These are phyloP conservation scores for Chironomus riparius DNA, from an alignment of 2,888 invertebrate species.

Conservation along the genomic window DNA sequence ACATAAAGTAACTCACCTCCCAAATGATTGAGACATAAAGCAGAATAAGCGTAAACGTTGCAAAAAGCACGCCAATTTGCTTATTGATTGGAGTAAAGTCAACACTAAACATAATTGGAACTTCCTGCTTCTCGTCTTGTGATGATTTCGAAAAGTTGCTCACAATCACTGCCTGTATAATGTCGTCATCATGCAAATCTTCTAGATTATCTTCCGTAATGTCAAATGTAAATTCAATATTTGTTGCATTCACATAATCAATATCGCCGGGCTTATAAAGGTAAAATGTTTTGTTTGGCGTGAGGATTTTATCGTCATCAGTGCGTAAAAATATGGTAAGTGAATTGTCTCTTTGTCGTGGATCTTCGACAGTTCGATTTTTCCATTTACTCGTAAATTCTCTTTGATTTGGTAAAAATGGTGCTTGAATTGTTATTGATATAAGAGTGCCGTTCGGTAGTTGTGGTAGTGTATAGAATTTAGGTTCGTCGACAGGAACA, in stretches of 20 bases:
- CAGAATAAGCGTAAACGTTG: slow-evolving; percentile 52
- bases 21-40: slow-evolving; percentile 69
- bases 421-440: slow-evolving; percentile 45
- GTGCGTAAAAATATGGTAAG: slow-evolving; percentile 23
- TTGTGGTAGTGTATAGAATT: slow-evolving; percentile 33
- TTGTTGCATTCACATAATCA: slow-evolving; percentile 49
- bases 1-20: slow-evolving; percentile 45
- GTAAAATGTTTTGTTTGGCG: slow-evolving; percentile 20
- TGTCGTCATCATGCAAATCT: slow-evolving; percentile 30
- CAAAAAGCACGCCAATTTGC: slow-evolving; percentile 57
- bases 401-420: slow-evolving; percentile 42
- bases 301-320: neutral
- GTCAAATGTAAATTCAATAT: slow-evolving; percentile 42
- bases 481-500: slow-evolving; percentile 36
- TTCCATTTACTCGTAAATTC: neutral
- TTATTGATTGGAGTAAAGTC: slow-evolving; percentile 51
- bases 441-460: slow-evolving; percentile 39
- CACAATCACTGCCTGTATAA: slow-evolving; percentile 36
- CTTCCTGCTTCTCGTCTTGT: slow-evolving; percentile 31
- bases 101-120: slow-evolving; percentile 46
- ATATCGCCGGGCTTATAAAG: slow-evolving; percentile 43
- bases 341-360: neutral
- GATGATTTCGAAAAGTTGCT: slow-evolving; percentile 31
- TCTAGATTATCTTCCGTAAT: slow-evolving; percentile 33
- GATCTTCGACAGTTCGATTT: neutral